phyloP scores from a whole-genome alignment of 2,113 vertebrate species.

The Tyto alba region DNA sequence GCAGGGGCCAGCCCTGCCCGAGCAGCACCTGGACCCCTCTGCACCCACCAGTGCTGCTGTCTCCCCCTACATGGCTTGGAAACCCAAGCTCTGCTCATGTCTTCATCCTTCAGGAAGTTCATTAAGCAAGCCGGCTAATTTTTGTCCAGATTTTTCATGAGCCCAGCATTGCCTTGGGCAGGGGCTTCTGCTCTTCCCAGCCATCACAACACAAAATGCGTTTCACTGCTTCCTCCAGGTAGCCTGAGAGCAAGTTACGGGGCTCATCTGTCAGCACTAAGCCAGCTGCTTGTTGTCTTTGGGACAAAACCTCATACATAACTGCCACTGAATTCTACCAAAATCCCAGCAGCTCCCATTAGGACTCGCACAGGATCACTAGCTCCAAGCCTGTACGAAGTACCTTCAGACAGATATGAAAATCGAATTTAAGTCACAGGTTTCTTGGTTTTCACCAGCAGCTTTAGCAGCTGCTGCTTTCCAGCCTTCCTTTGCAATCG shows the following conservation, averaged over 20 bases:
- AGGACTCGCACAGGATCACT: background rate
- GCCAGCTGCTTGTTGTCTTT: too few relatives aligned
- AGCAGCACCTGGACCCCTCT: background rate
- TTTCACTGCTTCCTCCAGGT: background rate
- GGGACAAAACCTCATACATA: background rate
- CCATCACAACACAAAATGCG: background rate
- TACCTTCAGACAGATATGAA: background rate
- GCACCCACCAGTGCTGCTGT: fast-evolving
- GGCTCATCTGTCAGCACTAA: background rate
- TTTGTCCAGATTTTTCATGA: background rate
- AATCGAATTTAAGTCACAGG: background rate
- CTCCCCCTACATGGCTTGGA: background rate
- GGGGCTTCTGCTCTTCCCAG: background rate
- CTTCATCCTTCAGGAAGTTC: background rate
- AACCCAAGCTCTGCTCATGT: background rate
- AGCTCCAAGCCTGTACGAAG: background rate
- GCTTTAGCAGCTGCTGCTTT: background rate
- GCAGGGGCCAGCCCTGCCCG: background rate
- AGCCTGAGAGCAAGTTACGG: background rate
- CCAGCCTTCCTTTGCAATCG: fast-evolving
- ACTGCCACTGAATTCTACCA: background rate
- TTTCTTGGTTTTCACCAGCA: background rate
- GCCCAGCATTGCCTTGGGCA: background rate
- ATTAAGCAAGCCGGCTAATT: background rate
- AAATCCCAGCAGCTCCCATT: background rate